phyloP scores from a whole-genome alignment of 1,140 invertebrate species.

The Lethocerus indicus region DNA sequence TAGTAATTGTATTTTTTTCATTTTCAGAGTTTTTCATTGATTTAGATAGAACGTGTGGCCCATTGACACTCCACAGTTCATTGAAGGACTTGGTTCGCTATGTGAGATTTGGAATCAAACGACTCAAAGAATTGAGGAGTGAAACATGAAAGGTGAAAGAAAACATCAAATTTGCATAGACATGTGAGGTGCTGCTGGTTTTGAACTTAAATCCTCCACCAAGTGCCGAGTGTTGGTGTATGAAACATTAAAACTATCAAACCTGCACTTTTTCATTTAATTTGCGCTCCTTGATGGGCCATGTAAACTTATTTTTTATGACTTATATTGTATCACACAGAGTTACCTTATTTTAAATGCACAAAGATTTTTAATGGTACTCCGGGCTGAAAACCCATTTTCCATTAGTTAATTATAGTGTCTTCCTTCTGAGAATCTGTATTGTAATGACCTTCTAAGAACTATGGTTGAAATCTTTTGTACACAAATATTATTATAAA shows the following conservation, averaged over 20 bases:
- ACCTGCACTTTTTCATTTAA: neutral
- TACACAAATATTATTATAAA: too few relatives aligned
- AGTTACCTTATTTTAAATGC: too few relatives aligned
- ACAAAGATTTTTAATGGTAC: too few relatives aligned
- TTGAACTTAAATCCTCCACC: neutral
- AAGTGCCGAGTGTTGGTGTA: neutral
- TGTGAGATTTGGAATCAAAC: conserved; percentile 48
- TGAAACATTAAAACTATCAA: neutral
- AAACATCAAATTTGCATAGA: neutral
- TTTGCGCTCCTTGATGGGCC: too few relatives aligned
- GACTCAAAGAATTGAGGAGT: conserved; percentile 24
- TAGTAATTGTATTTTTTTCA: conserved; percentile 18
- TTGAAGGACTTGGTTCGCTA: conserved; percentile 57
- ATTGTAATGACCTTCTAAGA: too few relatives aligned
- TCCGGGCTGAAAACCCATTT: too few relatives aligned
- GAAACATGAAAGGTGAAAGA: conserved; percentile 6
- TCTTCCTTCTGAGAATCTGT: too few relatives aligned
- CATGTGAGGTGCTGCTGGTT: neutral
- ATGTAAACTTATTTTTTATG: too few relatives aligned
- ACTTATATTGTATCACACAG: too few relatives aligned
- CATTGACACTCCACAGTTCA: conserved; percentile 55
- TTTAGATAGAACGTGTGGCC: conserved; percentile 52
- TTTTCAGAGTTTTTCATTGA: conserved; percentile 62
- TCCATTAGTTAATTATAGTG: too few relatives aligned
- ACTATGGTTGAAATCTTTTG: too few relatives aligned